Evolutionary conservation across 2,113 vertebrate species (phyloP), one percentile per base, ranked within the genome.

Genomic region (Notothenia rossii): DNA sequence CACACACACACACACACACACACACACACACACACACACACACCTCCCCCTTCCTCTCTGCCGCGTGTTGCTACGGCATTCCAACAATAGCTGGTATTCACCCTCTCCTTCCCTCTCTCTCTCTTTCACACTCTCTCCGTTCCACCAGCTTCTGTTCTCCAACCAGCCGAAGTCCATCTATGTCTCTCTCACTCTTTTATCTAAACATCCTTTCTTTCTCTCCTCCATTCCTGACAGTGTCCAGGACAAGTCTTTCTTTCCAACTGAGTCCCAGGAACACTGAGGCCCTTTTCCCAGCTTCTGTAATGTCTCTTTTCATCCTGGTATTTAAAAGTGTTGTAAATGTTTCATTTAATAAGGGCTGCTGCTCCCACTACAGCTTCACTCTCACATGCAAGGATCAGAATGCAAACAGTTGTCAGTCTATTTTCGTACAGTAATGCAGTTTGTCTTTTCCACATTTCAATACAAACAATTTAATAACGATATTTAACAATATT

Each of bases 61-160:
- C 69, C 17, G 64, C 15, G 48, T 79, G 90, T 92, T 91, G 89
- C 91, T 87, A 86, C 81, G 79, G 84, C 84, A 87, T 90, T 91
- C 90, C 88, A 86, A 94, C 91, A 93, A 93, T 91, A 91, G 91
- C 90, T 88, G 93, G 88, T 85, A 94, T 94, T 92, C 89, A 84
- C 76, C 61, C 86, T 89, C 75, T 75, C 69, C 59, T 79, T 65
- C 79, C 62, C 50, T 63, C 79, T 71, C 64, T 71, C 75, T 82
- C 85, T 77, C 29, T 59, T 65, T 85, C 75, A 60, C 64, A 45
- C 72, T 69, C 67, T 72, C 78, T 78, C 72, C 72, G 68, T 63
- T 81, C 71, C 60, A 48, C 72, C 63, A 82, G 72, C 82, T 83
- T 84, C 82, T 86, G 68, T 82, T 86, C 78, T 79, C 74, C 64